Percentiles rank a stretch among this genome's conserved stretches.
These are phyloP conservation scores for Autographa pulchrina DNA, from an alignment of 2,888 invertebrate species.

Conservation along the genomic window DNA sequence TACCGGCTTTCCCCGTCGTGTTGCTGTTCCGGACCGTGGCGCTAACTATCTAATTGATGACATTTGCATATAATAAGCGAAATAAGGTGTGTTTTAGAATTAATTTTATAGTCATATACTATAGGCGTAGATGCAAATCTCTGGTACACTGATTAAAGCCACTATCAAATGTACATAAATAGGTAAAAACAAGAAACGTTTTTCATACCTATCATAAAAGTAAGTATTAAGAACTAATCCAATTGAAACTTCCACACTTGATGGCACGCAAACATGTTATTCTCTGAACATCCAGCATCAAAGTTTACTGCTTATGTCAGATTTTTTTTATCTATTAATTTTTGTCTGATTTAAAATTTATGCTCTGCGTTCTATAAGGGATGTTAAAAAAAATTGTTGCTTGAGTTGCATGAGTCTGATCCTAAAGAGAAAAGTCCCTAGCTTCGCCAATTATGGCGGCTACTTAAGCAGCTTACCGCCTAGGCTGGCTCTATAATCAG, in stretches of 20 bases:
- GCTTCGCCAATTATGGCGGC: background rate
- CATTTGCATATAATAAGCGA: constrained; percentile 38
- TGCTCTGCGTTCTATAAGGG: background rate
- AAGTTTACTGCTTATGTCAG: too few species aligned
- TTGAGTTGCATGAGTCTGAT: background rate
- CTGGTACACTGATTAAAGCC: too few species aligned
- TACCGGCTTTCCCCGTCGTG: constrained; percentile 43
- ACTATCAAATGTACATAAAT: too few species aligned
- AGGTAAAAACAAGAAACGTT: too few species aligned
- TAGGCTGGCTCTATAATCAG: constrained; percentile 16
- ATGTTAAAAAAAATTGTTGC: background rate
- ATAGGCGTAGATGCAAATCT: background rate
- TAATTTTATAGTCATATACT: background rate
- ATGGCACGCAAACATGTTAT: too few species aligned
- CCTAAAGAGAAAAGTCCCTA: background rate
- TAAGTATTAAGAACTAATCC: too few species aligned
- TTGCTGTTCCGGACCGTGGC: constrained; percentile 33
- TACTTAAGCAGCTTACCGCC: background rate
- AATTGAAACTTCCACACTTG: too few species aligned
- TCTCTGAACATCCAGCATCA: too few species aligned
- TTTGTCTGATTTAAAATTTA: background rate
- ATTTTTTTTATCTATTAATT: too few species aligned
- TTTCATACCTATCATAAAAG: too few species aligned
- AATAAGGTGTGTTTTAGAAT: background rate
- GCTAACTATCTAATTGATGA: constrained; percentile 31